These are phyloP conservation scores for Protomyctophum bolini DNA, from an alignment of 2,113 vertebrate genomes.

Conservation along the genomic window DNA sequence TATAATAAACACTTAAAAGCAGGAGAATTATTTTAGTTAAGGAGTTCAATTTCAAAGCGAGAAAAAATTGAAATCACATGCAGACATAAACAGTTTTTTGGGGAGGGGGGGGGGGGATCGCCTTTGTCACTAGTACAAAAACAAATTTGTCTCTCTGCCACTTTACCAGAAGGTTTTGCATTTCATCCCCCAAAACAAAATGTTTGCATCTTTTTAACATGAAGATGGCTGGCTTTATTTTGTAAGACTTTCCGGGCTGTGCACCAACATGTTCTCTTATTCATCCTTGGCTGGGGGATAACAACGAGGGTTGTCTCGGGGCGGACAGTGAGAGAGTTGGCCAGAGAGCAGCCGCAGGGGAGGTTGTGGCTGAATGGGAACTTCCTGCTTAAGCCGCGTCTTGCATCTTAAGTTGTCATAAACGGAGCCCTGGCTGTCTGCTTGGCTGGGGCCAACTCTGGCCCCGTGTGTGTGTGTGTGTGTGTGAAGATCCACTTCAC, in stretches of 20 bases:
- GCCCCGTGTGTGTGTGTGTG: constrained; percentile 14
- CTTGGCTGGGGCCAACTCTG: constrained; percentile 28
- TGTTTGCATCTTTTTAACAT: not conserved
- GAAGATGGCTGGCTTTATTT: constrained; percentile 23
- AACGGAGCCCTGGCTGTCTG: constrained; percentile 45
- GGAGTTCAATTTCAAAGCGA: no score
- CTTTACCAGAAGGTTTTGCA: no score
- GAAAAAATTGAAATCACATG: not conserved
- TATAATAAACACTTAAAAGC: not conserved
- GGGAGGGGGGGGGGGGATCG: not conserved
- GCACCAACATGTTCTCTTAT: constrained; percentile 8
- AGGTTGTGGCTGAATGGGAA: constrained; percentile 61
- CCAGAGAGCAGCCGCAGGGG: constrained; percentile 62
- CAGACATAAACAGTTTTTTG: not conserved
- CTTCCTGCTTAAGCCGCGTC: constrained; percentile 75
- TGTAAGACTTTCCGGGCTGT: constrained; percentile 30
- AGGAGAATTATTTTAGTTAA: not conserved
- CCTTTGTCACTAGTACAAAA: not conserved
- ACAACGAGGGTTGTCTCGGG: constrained; percentile 63
- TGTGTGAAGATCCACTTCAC: constrained; percentile 39
- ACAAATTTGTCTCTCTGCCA: no score
- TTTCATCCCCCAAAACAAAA: not conserved
- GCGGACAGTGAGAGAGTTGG: constrained; percentile 63
- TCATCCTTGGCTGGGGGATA: constrained; percentile 41
- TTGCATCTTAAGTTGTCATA: constrained; percentile 75